A percentile compares a stretch with the other conserved stretches of the same genome.
These are phyloP conservation scores for Salarias fasciatus DNA, from an alignment of 2,797 vertebrate genomes.

Conservation along the genomic window DNA sequence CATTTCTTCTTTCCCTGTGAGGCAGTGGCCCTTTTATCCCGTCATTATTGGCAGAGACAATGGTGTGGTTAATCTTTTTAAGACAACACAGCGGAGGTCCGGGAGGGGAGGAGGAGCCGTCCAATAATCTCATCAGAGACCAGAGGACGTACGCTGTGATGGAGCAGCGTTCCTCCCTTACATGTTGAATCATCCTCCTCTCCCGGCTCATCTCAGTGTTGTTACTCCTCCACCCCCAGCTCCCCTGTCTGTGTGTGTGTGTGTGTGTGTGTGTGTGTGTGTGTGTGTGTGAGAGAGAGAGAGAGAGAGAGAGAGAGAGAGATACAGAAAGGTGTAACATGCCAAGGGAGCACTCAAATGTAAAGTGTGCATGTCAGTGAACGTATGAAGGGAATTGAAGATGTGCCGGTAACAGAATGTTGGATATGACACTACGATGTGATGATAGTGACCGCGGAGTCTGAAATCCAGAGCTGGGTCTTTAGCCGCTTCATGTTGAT, in stretches of 20 bases:
- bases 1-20: slow-evolving; percentile 59
- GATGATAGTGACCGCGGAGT: not conserved
- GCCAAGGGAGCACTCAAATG: slow-evolving; percentile 46
- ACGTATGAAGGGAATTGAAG: slow-evolving; percentile 30
- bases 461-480: no score
- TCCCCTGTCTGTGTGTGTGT: not conserved
- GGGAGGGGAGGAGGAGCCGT: slow-evolving; percentile 55
- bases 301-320: slow-evolving; percentile 19
- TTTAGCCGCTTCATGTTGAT: no score
- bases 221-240: slow-evolving; percentile 19
- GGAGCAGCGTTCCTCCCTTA: slow-evolving; percentile 56
- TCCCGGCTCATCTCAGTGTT: slow-evolving; percentile 26
- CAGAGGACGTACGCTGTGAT: slow-evolving; percentile 57
- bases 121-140: slow-evolving; percentile 74
- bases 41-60: slow-evolving; percentile 70
- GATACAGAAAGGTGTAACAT: slow-evolving; percentile 31
- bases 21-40: slow-evolving; percentile 65
- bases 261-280: slow-evolving; percentile 7
- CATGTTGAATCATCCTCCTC: slow-evolving; percentile 57
- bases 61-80: slow-evolving; percentile 75
- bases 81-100: slow-evolving; percentile 60
- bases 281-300: not conserved
- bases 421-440: slow-evolving; percentile 16
- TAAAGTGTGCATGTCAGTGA: slow-evolving; percentile 22
- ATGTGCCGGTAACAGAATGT: slow-evolving; percentile 4